A percentile compares a stretch with the other conserved stretches of the same genome.
Evolutionary conservation across 2,888 invertebrate genomes (phyloP).

Genomic region (Ditula angustiorana): DNA sequence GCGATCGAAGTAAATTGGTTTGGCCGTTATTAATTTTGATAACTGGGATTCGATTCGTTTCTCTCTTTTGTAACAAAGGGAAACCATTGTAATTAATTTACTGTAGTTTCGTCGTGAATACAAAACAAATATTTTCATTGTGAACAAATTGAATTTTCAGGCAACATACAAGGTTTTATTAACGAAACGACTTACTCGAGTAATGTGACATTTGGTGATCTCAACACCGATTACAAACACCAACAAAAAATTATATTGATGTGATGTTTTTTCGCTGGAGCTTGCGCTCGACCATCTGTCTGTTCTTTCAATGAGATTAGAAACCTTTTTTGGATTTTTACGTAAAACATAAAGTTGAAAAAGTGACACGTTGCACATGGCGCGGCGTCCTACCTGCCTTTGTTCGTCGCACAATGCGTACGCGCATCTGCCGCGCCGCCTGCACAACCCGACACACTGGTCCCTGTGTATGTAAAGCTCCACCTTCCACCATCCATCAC

Average conservation of each 20-base stretch:
- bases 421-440: conserved; percentile 79
- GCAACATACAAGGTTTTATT: background rate
- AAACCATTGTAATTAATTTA: conserved; percentile 82
- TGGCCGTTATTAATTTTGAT: conserved; percentile 83
- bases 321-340: conserved; percentile 70
- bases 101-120: conserved; percentile 68
- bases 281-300: conserved; percentile 80
- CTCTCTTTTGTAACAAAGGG: conserved; percentile 85
- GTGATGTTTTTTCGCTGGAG: conserved; percentile 59
- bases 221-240: conserved; percentile 8
- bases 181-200: conserved; percentile 3
- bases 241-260: conserved; percentile 25
- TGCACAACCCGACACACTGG: conserved; percentile 58
- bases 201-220: conserved; percentile 20
- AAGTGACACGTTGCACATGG: conserved; percentile 84
- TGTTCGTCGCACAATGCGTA: conserved; percentile 76
- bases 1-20: conserved; percentile 80
- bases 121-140: conserved; percentile 65
- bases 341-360: conserved; percentile 78
- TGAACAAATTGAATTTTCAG: conserved; percentile 9
- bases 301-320: conserved; percentile 78
- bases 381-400: conserved; percentile 79
- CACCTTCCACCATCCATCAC: conserved; percentile 55
- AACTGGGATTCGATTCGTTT: conserved; percentile 84
- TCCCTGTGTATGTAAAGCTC: conserved; percentile 51